Conservation (phyloP, 2,113 vertebrate species). For the Bubalus kerabau region DNA sequence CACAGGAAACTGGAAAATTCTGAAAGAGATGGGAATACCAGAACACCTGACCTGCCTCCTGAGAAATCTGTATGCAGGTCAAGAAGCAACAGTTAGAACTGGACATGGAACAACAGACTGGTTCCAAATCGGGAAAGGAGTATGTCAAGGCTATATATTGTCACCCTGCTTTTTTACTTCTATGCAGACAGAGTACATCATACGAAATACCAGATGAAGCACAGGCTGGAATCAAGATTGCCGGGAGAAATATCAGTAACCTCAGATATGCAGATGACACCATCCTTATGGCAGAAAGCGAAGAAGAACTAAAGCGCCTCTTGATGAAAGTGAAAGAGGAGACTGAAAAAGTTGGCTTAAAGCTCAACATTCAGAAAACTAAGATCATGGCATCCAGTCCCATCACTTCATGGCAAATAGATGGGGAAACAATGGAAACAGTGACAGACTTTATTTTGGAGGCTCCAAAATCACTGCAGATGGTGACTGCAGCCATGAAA, state of each 20-base stretch:
- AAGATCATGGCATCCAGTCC: not conserved
- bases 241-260: fast-evolving
- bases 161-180: not conserved
- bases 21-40: not conserved
- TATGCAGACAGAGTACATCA: not conserved
- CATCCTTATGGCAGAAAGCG: not conserved
- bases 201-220: fast-evolving
- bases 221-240: not conserved
- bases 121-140: not conserved
- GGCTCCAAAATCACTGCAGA: not conserved
- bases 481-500: not conserved
- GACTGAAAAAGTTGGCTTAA: not conserved
- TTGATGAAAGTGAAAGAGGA: not conserved
- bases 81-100: not conserved
- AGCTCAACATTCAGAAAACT: not conserved
- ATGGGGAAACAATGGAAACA: not conserved
- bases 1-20: not conserved
- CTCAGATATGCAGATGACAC: not conserved
- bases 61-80: not conserved
- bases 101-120: not conserved
- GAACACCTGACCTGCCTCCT: not conserved
- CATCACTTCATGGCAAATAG: not conserved
- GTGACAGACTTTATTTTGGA: not conserved
- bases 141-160: not conserved
- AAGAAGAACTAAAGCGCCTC: not conserved